Percentiles rank a stretch among this genome's conserved stretches.
These are phyloP conservation scores for Pangasius larnaudii DNA, from an alignment of 2,797 vertebrate species.

Conservation along the genomic window DNA sequence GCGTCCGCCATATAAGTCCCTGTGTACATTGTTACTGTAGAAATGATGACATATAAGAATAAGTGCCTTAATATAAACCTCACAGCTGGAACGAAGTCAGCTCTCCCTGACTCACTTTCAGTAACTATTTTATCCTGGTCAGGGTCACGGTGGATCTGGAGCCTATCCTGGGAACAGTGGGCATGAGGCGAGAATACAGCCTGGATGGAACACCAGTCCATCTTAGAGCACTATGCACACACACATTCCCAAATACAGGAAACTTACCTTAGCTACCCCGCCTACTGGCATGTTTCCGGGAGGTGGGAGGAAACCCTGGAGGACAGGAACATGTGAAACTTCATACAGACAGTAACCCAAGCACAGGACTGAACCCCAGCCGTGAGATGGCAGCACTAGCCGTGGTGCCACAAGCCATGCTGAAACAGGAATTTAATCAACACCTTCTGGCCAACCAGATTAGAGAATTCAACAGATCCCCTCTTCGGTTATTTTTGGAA, in stretches of 20 bases:
- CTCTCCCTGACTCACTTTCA: neutral
- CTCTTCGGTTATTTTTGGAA: neutral
- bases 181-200: neutral
- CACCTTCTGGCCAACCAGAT: neutral
- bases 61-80: neutral
- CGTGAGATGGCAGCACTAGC: neutral
- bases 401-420: neutral
- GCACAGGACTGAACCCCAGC: neutral
- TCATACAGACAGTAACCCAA: neutral
- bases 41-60: neutral
- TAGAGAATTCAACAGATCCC: no score
- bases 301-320: neutral
- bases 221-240: neutral
- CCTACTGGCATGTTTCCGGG: neutral
- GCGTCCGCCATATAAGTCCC: no score
- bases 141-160: neutral
- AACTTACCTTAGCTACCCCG: neutral
- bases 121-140: neutral
- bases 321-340: neutral
- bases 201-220: neutral
- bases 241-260: neutral
- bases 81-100: neutral
- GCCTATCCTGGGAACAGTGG: neutral
- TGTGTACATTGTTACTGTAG: no score
- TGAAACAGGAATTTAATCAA: neutral